Percentiles rank a stretch among this genome's conserved stretches.
Conservation (phyloP, 2,113 vertebrate species). For the Oreamnos americanus region DNA sequence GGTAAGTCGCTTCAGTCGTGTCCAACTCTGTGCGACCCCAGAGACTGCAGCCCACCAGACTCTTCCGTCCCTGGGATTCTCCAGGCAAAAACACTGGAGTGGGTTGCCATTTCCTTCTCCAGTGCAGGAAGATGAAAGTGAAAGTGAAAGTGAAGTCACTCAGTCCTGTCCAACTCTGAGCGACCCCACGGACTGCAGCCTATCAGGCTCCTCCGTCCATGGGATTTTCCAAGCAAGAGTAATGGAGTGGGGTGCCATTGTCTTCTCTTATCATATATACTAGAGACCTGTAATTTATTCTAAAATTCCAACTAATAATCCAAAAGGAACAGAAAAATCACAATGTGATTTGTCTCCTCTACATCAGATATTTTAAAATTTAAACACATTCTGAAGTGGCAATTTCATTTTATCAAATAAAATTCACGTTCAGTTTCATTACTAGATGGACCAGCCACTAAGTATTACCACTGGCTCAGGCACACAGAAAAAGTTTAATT, state of each 20-base stretch:
- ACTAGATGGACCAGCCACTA: not conserved
- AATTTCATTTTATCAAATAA: not conserved
- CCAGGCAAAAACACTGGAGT: too few relatives aligned
- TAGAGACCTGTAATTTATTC: not conserved
- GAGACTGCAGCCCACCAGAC: rapidly evolving
- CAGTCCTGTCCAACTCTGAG: too few relatives aligned
- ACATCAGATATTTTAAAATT: not conserved
- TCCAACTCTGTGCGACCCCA: too few relatives aligned
- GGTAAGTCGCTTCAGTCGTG: too few relatives aligned
- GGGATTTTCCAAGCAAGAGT: too few relatives aligned
- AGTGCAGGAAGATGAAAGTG: too few relatives aligned
- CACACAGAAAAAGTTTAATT: not conserved
- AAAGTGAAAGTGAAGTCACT: too few relatives aligned
- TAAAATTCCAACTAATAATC: not conserved
- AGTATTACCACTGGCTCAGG: not conserved
- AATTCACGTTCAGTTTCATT: not conserved
- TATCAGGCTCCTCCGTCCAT: too few relatives aligned
- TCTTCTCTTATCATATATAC: not conserved
- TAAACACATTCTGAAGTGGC: not conserved
- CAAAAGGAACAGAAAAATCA: not conserved
- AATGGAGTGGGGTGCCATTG: too few relatives aligned
- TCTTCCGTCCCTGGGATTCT: too few relatives aligned
- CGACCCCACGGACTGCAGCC: too few relatives aligned
- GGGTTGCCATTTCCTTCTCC: too few relatives aligned
- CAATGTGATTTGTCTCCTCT: not conserved